Evolutionary conservation across 35 echinoderm and acorn worm species (phyloP).

Genomic region (Diadema setosum): DNA sequence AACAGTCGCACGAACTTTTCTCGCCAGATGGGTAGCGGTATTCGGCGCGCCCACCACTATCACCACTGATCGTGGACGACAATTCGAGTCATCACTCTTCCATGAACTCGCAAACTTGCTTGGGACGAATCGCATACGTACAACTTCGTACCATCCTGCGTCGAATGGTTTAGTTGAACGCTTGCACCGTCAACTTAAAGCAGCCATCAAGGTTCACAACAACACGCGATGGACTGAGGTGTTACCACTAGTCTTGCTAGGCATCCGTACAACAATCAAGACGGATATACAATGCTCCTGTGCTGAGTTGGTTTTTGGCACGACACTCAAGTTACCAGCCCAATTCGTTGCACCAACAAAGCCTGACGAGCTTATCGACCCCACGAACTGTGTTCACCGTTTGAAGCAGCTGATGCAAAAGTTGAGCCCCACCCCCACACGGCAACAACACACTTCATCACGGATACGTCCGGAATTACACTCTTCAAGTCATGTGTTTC

Average conservation of each 20-base stretch:
- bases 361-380: neutral
- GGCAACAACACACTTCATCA: neutral
- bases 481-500: neutral
- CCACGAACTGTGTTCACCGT: neutral
- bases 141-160: constrained; percentile 10
- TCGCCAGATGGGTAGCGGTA: neutral
- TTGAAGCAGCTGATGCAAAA: neutral
- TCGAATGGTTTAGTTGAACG: constrained; percentile 54
- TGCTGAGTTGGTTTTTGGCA: constrained; percentile 35
- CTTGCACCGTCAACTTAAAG: constrained; percentile 60
- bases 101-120: neutral
- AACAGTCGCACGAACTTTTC: constrained; percentile 2
- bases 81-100: constrained; percentile 23
- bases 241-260: neutral
- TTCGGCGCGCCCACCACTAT: constrained; percentile 15
- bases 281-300: constrained; percentile 17
- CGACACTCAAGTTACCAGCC: neutral
- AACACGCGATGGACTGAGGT: constrained; percentile 19
- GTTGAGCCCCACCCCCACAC: neutral
- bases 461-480: neutral
- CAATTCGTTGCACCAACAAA: neutral
- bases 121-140: neutral
- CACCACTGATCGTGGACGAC: constrained; percentile 21
- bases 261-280: neutral
- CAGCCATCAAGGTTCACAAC: constrained; percentile 22